Evolutionary conservation across 2,888 invertebrate species (phyloP).

Genomic region (Galerucella pusilla): DNA sequence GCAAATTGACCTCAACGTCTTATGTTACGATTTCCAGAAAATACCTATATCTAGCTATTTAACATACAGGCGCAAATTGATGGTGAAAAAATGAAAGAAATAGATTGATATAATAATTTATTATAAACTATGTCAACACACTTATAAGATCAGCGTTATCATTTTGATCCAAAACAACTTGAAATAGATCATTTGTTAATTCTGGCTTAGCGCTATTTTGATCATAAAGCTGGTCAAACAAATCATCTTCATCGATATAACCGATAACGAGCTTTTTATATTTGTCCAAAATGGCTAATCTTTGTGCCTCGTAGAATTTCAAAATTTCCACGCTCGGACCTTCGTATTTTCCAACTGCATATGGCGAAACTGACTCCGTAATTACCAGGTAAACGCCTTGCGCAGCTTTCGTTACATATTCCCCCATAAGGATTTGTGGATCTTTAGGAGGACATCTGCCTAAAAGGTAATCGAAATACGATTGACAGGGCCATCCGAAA

Average conservation of each 20-base stretch:
- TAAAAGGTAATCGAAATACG: slow-evolving; percentile 69
- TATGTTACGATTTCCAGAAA: no score
- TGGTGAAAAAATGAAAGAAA: no score
- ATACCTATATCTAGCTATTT: no score
- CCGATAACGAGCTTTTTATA: slow-evolving; percentile 50
- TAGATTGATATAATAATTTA: slow-evolving; percentile 18
- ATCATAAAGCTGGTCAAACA: slow-evolving; percentile 42
- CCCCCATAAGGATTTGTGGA: slow-evolving; percentile 67
- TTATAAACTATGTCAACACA: slow-evolving; percentile 21
- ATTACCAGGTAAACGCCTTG: slow-evolving; percentile 67
- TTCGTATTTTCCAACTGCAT: slow-evolving; percentile 70
- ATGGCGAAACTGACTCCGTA: slow-evolving; percentile 69
- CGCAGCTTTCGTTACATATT: slow-evolving; percentile 61
- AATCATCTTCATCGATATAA: slow-evolving; percentile 51
- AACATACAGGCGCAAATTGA: no score
- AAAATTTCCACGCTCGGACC: slow-evolving; percentile 33
- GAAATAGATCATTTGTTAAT: slow-evolving; percentile 25
- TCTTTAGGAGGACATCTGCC: slow-evolving; percentile 71
- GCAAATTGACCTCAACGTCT: no score
- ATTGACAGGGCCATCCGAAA: slow-evolving; percentile 74
- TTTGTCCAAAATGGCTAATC: slow-evolving; percentile 50
- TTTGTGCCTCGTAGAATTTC: slow-evolving; percentile 42
- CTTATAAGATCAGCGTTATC: slow-evolving; percentile 28
- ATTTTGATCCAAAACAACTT: slow-evolving; percentile 29
- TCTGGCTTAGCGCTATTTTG: slow-evolving; percentile 14